Base-by-base conservation (phyloP, 2,888 invertebrate genomes). In the Sympetrum striolatum region DNA sequence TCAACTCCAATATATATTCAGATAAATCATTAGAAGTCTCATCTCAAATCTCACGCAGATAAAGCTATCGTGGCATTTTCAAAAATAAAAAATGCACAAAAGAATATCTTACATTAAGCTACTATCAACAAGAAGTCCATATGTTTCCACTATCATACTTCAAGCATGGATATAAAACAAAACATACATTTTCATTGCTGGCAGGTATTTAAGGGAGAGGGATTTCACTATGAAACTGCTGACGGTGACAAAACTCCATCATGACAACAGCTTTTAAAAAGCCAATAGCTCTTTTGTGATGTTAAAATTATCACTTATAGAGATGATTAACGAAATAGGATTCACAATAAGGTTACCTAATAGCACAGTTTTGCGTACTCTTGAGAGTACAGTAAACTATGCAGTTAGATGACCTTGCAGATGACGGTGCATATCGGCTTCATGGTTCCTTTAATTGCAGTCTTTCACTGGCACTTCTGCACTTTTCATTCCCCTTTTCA, bases 401-500 rank as follows among this genome's bases (percentile, higher is more conserved):
- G 86, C 86, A 37, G 8, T 86, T 86, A 31, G 86, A 37, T 86
- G 37, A 86, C 60, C 86, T 60, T 60, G 53, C 39, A 86, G 86
- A 60, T 37, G 39, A 37, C 64, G 86, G 86, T 60, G 60, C 86
- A 64, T n/a, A 60, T 60, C 35, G 86, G 86, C 60, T 86, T 86
- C 22, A 22, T 22, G n/a, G 60, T 86, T 60, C 58, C 37, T 86
- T 37, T 35, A 53, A 86, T 86, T n/a, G 39, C 44, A 37, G 86
- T 86, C 86, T 60, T 48, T 60, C 86, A 86, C 86, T 60, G 64
- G 60, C 86, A 86, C 86, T 82, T 35, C 0, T 10, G 58, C 60
- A 58, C 58, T 14, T 82, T 39, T 37, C 18, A 64, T 86, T 86
- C 86, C 60, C 58, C 53, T 86, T 86, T 22, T 22, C 60, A 86